Evolutionary conservation across 1,140 invertebrate species (phyloP).

Genomic region (Tetramorium parvispinum): DNA sequence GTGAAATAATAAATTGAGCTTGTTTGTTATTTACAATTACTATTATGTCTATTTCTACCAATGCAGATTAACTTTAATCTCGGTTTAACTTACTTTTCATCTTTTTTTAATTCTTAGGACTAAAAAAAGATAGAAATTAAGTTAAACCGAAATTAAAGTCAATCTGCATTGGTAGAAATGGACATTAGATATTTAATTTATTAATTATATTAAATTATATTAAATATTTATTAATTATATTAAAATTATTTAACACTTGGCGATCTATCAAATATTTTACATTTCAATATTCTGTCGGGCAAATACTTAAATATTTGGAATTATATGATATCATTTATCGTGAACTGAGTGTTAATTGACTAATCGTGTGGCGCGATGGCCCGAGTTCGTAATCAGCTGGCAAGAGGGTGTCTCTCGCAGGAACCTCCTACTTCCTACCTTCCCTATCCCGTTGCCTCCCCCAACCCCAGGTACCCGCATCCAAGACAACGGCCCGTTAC

Average conservation of each 20-base stretch:
- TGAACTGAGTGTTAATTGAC: slow-evolving; percentile 43
- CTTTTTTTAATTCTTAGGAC: too few species aligned
- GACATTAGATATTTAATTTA: neutral
- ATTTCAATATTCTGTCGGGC: neutral
- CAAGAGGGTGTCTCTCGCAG: slow-evolving; percentile 78
- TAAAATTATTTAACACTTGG: neutral
- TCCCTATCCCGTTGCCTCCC: slow-evolving; percentile 67
- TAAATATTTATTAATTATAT: neutral
- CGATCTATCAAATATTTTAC: neutral
- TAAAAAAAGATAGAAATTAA: too few species aligned
- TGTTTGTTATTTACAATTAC: neutral
- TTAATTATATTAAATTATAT: slow-evolving; percentile 1
- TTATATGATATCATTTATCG: neutral
- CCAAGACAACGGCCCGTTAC: slow-evolving; percentile 85
- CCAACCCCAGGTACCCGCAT: slow-evolving; percentile 83
- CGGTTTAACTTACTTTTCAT: too few species aligned
- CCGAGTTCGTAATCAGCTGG: slow-evolving; percentile 78
- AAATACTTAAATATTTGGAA: neutral
- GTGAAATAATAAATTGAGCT: neutral
- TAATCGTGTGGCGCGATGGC: slow-evolving; percentile 16
- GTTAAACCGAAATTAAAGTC: too few species aligned
- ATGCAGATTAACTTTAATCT: too few species aligned
- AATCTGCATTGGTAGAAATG: too few species aligned
- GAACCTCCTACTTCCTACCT: slow-evolving; percentile 78
- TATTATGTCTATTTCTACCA: too few species aligned